A percentile compares a stretch with the other conserved stretches of the same genome.
Evolutionary conservation across 2,888 invertebrate genomes (phyloP).

Genomic region (Macaria liturata): DNA sequence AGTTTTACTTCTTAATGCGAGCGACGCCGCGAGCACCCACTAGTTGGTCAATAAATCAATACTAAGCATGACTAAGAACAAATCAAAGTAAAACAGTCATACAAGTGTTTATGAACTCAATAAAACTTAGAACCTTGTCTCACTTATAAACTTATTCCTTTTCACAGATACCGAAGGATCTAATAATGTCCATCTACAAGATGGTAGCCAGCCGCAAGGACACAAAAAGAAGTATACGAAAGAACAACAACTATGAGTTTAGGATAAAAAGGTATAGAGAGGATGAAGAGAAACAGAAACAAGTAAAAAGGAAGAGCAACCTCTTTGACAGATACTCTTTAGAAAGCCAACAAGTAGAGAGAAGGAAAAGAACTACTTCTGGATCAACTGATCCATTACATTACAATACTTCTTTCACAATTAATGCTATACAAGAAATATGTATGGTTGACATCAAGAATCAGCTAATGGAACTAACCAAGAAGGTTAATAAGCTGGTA

Average conservation of each 20-base stretch:
- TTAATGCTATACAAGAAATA: slow-evolving; percentile 75
- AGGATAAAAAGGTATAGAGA: slow-evolving; percentile 57
- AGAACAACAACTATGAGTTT: slow-evolving; percentile 75
- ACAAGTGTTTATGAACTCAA: no score
- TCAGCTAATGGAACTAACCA: slow-evolving; percentile 66
- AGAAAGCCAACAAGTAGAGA: slow-evolving; percentile 71
- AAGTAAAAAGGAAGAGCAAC: slow-evolving; percentile 75
- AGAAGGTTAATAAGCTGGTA: slow-evolving; percentile 66
- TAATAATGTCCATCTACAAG: slow-evolving; percentile 88
- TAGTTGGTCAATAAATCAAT: no score
- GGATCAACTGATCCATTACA: slow-evolving; percentile 46
- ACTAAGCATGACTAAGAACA: no score
- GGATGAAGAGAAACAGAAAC: slow-evolving; percentile 56
- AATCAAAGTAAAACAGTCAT: no score
- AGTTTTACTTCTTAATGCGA: no score
- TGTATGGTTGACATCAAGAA: slow-evolving; percentile 77
- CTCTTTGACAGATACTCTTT: slow-evolving; percentile 69
- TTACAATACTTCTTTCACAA: slow-evolving; percentile 59
- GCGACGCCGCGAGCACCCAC: no score
- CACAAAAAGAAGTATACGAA: slow-evolving; percentile 80
- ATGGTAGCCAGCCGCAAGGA: slow-evolving; percentile 88
- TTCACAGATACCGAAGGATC: slow-evolving; percentile 87
- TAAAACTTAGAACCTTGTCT: neutral
- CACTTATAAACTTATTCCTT: neutral
- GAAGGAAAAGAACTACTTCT: slow-evolving; percentile 64